Conservation (phyloP, 2,113 vertebrate species). For the Proterorhinus semilunaris region DNA sequence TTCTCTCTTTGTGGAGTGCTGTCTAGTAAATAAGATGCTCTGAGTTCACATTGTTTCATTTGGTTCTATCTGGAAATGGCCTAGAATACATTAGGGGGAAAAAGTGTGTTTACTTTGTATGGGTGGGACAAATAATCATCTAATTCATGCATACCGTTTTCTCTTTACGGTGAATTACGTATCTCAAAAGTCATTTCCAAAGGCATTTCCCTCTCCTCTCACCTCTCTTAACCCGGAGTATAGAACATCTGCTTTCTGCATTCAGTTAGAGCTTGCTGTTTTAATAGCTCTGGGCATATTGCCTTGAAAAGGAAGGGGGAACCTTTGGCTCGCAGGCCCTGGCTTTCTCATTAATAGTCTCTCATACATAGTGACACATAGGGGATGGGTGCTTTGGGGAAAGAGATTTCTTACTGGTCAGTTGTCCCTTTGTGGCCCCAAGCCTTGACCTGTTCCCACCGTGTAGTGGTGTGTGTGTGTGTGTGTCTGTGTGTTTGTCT, state of each 20-base stretch:
- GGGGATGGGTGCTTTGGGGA: slow-evolving; percentile 37
- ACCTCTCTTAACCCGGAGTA: slow-evolving; percentile 70
- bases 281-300: slow-evolving; percentile 69
- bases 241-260: slow-evolving; percentile 72
- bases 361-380: slow-evolving; percentile 43
- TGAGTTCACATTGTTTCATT: background rate
- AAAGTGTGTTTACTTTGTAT: slow-evolving; percentile 11
- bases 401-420: slow-evolving; percentile 66
- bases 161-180: slow-evolving; percentile 41
- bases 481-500: slow-evolving; percentile 28
- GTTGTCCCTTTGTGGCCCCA: slow-evolving; percentile 57
- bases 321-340: slow-evolving; percentile 52
- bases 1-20: background rate
- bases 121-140: slow-evolving; percentile 26
- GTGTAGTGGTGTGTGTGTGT: slow-evolving; percentile 16
- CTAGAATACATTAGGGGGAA: background rate
- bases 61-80: background rate
- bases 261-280: slow-evolving; percentile 58
- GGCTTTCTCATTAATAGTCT: slow-evolving; percentile 68
- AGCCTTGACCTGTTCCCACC: slow-evolving; percentile 71
- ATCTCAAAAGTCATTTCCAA: slow-evolving; percentile 47
- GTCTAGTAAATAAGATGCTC: background rate
- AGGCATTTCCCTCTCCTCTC: slow-evolving; percentile 57
- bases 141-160: slow-evolving; percentile 23
- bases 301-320: slow-evolving; percentile 53